Evolutionary conservation across 2,113 vertebrate genomes (phyloP), one percentile per base, ranked within the genome.

Genomic region (Psettodes erumei): DNA sequence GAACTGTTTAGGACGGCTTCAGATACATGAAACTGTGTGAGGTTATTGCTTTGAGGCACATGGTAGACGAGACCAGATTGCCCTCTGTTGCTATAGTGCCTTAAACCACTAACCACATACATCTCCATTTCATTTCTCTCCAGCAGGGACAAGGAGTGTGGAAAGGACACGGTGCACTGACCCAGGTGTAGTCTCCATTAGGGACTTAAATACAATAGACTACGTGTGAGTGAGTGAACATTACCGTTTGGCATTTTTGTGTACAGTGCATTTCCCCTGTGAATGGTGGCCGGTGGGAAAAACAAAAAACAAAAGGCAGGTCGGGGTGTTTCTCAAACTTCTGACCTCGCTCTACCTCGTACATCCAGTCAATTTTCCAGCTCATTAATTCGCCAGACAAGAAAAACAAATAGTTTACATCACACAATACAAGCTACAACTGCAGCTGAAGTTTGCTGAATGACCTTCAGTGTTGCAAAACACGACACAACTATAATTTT

Each of bases 101-200:
- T 69, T 18, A 66, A 84, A 86, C 81, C 73, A 77, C 62, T 43
- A 69, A 30, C 47, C 75, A 77, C 72, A 56, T 63, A n/a, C n/a
- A 67, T 60, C 43, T 71, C 33, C 9, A 3, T 72, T 81, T 86
- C 54, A 81, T 89, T 88, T 88, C 80, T 75, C 67, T 85, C 85
- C 85, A 75, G 77, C 86, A 62, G 88, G 13, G 86, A 72, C 54
- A 55, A 67, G 50, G 75, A 64, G 21, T 15, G 33, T 16, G 42
- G 50, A 62, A 84, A 86, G 82, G 83, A 66, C 71, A 65, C 32
- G n/a, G 16, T 59, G 43, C 19, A 6, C 27, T 45, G 23, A 11
- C 25, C 5, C 27, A 64, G 32, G 10, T 66, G 18, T 12, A 25
- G 11, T 62, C 7, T 38, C 38, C 1, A 37, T 15, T 43, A 40